phyloP scores from a whole-genome alignment of 2,888 invertebrate species.

The Scrobipalpa costella region DNA sequence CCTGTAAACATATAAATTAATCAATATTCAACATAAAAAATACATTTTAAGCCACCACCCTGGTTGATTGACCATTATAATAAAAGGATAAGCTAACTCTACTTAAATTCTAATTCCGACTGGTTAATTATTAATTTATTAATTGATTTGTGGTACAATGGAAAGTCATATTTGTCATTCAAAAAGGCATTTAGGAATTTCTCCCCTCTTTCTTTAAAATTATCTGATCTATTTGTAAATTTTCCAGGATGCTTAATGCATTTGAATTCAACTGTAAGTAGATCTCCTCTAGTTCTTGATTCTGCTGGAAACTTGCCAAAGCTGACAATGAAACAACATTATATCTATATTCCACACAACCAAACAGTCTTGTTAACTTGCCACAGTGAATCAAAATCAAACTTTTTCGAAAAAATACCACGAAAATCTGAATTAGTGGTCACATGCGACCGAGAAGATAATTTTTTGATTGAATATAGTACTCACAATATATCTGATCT shows the following conservation, averaged over 20 bases:
- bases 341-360: background rate
- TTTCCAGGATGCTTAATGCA: slow-evolving; percentile 19
- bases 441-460: slow-evolving; percentile 29
- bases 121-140: too few species aligned
- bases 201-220: too few species aligned
- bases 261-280: background rate
- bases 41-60: too few species aligned
- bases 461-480: slow-evolving; percentile 26
- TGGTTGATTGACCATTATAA: too few species aligned
- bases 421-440: slow-evolving; percentile 22
- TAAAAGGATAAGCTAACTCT: too few species aligned
- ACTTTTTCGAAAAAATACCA: slow-evolving; percentile 6
- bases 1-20: too few species aligned
- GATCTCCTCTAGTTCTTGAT: background rate
- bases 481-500: slow-evolving; percentile 29
- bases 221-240: background rate
- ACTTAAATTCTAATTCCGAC: too few species aligned
- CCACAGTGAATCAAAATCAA: background rate
- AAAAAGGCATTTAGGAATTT: too few species aligned
- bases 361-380: slow-evolving; percentile 1
- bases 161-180: too few species aligned
- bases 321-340: background rate
- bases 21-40: too few species aligned
- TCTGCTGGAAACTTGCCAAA: background rate
- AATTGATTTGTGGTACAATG: too few species aligned